phyloP scores from a whole-genome alignment of 2,797 vertebrate genomes.

The Bryconaethiops microstoma region DNA sequence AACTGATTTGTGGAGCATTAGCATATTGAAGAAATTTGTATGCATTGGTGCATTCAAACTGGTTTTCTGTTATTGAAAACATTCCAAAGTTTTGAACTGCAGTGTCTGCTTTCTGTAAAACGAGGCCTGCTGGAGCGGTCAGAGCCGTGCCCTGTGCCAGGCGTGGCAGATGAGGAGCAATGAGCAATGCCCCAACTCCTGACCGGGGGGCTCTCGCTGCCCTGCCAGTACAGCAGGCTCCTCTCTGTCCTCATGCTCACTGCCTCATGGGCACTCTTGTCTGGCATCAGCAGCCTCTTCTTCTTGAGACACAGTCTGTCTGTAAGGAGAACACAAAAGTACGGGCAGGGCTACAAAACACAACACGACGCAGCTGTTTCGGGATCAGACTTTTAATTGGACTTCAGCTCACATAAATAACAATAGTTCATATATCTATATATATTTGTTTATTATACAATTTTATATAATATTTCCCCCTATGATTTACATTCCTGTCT shows the following conservation, averaged over 20 bases:
- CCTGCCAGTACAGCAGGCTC: slow-evolving; percentile 63
- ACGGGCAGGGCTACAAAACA: slow-evolving; percentile 41
- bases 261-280: slow-evolving; percentile 32
- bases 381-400: slow-evolving; percentile 82
- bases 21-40: no score
- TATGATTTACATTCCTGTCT: slow-evolving; percentile 80
- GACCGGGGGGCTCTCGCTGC: slow-evolving; percentile 61
- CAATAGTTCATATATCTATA: slow-evolving; percentile 82
- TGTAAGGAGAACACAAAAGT: slow-evolving; percentile 26
- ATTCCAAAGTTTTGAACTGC: not conserved
- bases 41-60: no score
- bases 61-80: no score
- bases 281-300: slow-evolving; percentile 40
- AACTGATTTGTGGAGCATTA: no score
- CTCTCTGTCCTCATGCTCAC: slow-evolving; percentile 35
- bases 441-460: slow-evolving; percentile 81
- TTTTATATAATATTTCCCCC: slow-evolving; percentile 84
- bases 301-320: slow-evolving; percentile 37
- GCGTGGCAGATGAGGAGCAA: slow-evolving; percentile 67
- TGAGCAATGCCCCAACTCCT: slow-evolving; percentile 55
- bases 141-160: slow-evolving; percentile 57
- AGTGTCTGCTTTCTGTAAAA: not conserved
- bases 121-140: slow-evolving; percentile 35
- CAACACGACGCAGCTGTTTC: slow-evolving; percentile 55
- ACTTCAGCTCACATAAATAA: slow-evolving; percentile 87